Evolutionary conservation across 2,888 invertebrate genomes (phyloP).

Genomic region (Lasioglossum oenotherae): DNA sequence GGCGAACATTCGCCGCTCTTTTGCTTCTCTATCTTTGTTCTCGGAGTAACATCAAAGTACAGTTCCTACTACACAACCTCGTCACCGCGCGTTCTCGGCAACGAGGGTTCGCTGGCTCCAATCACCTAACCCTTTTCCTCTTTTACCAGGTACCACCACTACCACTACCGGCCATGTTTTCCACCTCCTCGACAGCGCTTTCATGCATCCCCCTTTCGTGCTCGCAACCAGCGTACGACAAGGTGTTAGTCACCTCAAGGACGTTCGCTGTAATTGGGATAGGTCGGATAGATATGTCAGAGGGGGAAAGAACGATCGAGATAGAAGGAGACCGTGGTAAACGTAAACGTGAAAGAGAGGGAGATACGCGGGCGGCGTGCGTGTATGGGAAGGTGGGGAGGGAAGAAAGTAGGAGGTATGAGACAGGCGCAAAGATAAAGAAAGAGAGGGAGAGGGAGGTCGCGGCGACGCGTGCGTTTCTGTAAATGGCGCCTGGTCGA

Average conservation of each 20-base stretch:
- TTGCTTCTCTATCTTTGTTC: slow-evolving; percentile 53
- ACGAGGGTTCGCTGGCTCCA: slow-evolving; percentile 59
- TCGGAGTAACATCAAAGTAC: slow-evolving; percentile 38
- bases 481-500: slow-evolving; percentile 79
- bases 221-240: slow-evolving; percentile 56
- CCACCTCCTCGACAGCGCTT: slow-evolving; percentile 49
- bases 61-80: slow-evolving; percentile 38
- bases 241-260: slow-evolving; percentile 82
- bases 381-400: slow-evolving; percentile 4
- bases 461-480: slow-evolving; percentile 74
- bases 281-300: slow-evolving; percentile 78
- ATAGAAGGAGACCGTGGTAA: not conserved
- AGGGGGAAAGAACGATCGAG: slow-evolving; percentile 23
- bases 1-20: slow-evolving; percentile 53
- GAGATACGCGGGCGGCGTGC: slow-evolving; percentile 12
- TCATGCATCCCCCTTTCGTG: slow-evolving; percentile 67
- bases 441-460: slow-evolving; percentile 19
- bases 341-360: slow-evolving; percentile 11
- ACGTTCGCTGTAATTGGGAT: slow-evolving; percentile 82
- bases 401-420: slow-evolving; percentile 21
- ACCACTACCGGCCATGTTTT: slow-evolving; percentile 43
- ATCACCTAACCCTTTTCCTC: slow-evolving; percentile 44
- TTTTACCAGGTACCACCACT: slow-evolving; percentile 31
- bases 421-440: slow-evolving; percentile 19
- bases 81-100: slow-evolving; percentile 57